phyloP scores from a whole-genome alignment of 2,888 invertebrate genomes.

The Rhogogaster chlorosoma region DNA sequence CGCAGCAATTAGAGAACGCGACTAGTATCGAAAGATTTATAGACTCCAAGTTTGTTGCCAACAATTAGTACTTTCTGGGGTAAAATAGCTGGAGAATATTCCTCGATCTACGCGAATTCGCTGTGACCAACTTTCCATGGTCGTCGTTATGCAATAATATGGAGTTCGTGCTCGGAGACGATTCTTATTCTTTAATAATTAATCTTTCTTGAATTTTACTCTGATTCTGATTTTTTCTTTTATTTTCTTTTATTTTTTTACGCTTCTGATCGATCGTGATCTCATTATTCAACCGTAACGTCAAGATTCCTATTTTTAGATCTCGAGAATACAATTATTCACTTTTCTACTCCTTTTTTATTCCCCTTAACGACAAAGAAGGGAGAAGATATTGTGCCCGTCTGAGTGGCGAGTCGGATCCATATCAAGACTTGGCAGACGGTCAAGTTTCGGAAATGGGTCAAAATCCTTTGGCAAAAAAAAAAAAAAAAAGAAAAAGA shows the following conservation, averaged over 20 bases:
- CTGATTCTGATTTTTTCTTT: background rate
- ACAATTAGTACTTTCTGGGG: slow-evolving; percentile 12
- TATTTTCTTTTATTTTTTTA: background rate
- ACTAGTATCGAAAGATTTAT: slow-evolving; percentile 2
- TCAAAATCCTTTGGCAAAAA: slow-evolving; percentile 11
- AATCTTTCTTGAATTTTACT: background rate
- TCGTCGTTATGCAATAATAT: background rate
- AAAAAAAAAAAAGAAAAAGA: background rate
- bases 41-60: slow-evolving; percentile 8
- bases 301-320: background rate
- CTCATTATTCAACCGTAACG: background rate
- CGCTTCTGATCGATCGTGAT: background rate
- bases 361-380: background rate
- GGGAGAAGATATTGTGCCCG: slow-evolving; percentile 9
- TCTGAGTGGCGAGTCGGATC: slow-evolving; percentile 45
- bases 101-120: background rate
- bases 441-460: slow-evolving; percentile 38
- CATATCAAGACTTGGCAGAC: slow-evolving; percentile 42
- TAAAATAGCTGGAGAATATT: slow-evolving; percentile 11
- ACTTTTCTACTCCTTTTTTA: background rate
- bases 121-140: background rate
- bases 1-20: slow-evolving; percentile 25
- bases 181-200: background rate
- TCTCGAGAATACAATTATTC: background rate
- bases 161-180: slow-evolving; percentile 19